These are phyloP conservation scores for Calonectris borealis DNA, from an alignment of 2,113 vertebrate species.

Conservation along the genomic window DNA sequence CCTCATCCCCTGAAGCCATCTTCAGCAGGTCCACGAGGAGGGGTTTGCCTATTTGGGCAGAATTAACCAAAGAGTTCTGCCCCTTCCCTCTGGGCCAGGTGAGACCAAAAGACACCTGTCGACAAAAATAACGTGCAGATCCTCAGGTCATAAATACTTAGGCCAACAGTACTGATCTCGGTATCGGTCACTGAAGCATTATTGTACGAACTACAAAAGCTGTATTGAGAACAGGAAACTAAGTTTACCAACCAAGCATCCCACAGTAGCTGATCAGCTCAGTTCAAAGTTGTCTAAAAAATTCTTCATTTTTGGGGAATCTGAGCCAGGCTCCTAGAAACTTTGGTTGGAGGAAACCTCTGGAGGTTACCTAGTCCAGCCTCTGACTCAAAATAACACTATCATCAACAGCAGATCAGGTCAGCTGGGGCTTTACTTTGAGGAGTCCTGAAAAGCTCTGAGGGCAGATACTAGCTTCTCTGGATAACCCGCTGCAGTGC, in stretches of 20 bases:
- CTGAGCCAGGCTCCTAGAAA: not conserved
- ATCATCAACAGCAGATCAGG: not conserved
- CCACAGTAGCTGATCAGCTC: not conserved
- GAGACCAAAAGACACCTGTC: not conserved
- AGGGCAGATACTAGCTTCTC: not conserved
- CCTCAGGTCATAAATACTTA: not conserved
- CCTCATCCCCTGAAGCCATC: not conserved
- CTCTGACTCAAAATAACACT: not conserved
- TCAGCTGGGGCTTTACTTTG: not conserved
- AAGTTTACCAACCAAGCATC: not conserved
- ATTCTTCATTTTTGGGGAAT: not conserved
- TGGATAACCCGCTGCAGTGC: not conserved
- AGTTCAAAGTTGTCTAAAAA: not conserved
- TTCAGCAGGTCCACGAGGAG: rapidly evolving
- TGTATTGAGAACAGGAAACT: not conserved
- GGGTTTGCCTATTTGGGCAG: not conserved
- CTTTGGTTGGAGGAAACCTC: not conserved
- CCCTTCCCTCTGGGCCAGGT: not conserved
- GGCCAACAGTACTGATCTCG: not conserved
- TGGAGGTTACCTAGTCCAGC: not conserved
- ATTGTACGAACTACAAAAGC: not conserved
- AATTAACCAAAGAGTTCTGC: not conserved
- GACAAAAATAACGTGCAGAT: not conserved
- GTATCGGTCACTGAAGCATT: not conserved
- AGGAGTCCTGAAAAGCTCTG: not conserved